Percentiles rank a stretch among this genome's conserved stretches.
phyloP scores from a whole-genome alignment of 2,797 vertebrate genomes.

The Ceryle rudis region DNA sequence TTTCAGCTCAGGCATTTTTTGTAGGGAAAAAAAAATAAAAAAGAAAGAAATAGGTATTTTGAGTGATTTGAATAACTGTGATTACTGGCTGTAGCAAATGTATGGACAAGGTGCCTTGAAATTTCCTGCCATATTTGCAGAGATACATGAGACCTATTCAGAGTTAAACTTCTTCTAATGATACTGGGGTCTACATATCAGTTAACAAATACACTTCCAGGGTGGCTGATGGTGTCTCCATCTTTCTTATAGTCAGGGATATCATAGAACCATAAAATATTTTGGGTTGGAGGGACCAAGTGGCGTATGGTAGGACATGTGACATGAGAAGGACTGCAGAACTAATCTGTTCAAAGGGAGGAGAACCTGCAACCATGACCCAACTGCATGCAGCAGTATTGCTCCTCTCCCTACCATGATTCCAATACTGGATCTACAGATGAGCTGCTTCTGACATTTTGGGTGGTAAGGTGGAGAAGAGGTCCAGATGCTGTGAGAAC shows the following conservation, averaged over 20 bases:
- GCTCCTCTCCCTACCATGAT: not conserved
- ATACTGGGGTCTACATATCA: not conserved
- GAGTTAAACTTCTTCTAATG: not conserved
- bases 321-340: not conserved
- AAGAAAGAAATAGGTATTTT: not conserved
- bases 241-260: not conserved
- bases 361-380: not conserved
- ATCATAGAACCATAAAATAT: not conserved
- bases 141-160: not conserved
- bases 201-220: not conserved
- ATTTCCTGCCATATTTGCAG: not conserved
- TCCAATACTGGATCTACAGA: not conserved
- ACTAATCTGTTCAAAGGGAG: not conserved
- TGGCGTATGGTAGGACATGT: not conserved
- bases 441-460: not conserved
- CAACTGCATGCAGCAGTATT: accelerated
- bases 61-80: not conserved
- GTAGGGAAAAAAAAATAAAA: not conserved
- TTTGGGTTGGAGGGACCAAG: too few relatives aligned
- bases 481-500: not conserved
- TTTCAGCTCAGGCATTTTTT: not conserved
- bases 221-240: not conserved
- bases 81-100: not conserved
- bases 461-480: not conserved
- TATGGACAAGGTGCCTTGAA: accelerated